Base-by-base conservation (phyloP, 1,140 invertebrate genomes). In the Octopus bimaculoides region DNA sequence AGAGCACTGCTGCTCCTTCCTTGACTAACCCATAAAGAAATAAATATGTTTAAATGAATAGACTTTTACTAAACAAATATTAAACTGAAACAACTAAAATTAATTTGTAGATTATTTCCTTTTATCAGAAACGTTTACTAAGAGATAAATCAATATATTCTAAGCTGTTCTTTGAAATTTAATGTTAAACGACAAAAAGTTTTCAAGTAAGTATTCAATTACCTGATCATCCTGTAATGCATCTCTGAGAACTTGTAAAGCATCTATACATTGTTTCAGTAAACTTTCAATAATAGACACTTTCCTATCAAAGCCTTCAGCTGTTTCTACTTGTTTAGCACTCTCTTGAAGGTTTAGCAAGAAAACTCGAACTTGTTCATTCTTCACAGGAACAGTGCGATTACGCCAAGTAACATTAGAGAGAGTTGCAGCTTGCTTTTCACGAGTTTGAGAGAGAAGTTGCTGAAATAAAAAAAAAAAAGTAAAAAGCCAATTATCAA, bases 221-320 rank as follows among this genome's bases (percentile, higher is more conserved):
- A 91, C 92, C 54, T 94, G 92, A 88, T 97, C 95, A 84, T 92
- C 93, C 84, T 96, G 96, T 17, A 96, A 93, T 79, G 95, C 93
- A 81, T 98, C 96, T 76, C 94, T 93, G 26, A 97, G 92, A 1
- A 93, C 92, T 81, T 95, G 94, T 75, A 98, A 94, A 77, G 96
- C 95, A 91, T 99, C 98, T 87, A 98, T 96, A 89, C 96, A 96
- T 86, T 98, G 96, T 91, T 98, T 97, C 7, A 99, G 90, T 81
- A 97, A 93, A 82, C 95, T 95, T 88, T 99, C 97, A 77, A 98
- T 93, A 69, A 97, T 87, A 53, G 89, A 88, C 52, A 90, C 82
- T 78, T 90, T 90, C 79, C 85, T 87, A 53, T 89, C 89, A 75
- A 87, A 76, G n/a, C 80, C 83, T 4, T 92, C 87, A 52, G 95